Conservation (phyloP, 2,888 invertebrate genomes). For the Hermaeophaga mercurialis region DNA sequence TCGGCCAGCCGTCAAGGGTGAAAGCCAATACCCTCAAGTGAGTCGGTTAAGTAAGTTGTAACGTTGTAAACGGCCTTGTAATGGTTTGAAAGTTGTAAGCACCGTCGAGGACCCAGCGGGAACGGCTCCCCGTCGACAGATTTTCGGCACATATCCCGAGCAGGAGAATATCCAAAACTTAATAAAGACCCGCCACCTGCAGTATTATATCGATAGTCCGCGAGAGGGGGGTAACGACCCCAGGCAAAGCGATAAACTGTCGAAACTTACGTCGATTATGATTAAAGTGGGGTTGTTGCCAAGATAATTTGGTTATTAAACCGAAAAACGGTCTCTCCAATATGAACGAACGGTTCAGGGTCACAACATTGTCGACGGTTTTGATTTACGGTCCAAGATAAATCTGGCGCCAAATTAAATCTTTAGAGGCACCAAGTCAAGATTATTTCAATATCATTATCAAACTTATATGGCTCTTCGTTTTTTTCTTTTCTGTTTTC, state of each 20-base stretch:
- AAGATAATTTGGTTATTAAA: too few species aligned
- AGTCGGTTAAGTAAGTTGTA: conserved; percentile 30
- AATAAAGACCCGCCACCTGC: conserved; percentile 41
- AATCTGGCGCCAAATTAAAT: too few species aligned
- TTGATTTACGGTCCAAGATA: too few species aligned
- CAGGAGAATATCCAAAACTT: conserved; percentile 28
- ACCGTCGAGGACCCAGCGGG: conserved; percentile 36
- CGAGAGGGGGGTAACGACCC: conserved; percentile 28
- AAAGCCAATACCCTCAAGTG: conserved; percentile 33
- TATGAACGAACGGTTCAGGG: too few species aligned
- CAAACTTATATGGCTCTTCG: too few species aligned
- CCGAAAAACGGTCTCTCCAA: too few species aligned
- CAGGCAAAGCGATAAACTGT: conserved; percentile 20
- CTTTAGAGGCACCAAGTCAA: too few species aligned
- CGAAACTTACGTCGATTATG: conserved; percentile 19
- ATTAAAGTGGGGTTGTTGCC: conserved; percentile 19
- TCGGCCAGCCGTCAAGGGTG: not conserved
- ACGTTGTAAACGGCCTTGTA: conserved; percentile 40
- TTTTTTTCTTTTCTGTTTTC: too few species aligned
- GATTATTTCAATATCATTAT: too few species aligned
- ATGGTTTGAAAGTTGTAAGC: conserved; percentile 41
- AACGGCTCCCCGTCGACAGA: conserved; percentile 42
- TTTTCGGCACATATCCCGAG: conserved; percentile 41
- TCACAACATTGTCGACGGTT: too few species aligned
- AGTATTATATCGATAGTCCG: conserved; percentile 37